phyloP scores from a whole-genome alignment of 2,797 vertebrate species.

The Cyprinella venusta region DNA sequence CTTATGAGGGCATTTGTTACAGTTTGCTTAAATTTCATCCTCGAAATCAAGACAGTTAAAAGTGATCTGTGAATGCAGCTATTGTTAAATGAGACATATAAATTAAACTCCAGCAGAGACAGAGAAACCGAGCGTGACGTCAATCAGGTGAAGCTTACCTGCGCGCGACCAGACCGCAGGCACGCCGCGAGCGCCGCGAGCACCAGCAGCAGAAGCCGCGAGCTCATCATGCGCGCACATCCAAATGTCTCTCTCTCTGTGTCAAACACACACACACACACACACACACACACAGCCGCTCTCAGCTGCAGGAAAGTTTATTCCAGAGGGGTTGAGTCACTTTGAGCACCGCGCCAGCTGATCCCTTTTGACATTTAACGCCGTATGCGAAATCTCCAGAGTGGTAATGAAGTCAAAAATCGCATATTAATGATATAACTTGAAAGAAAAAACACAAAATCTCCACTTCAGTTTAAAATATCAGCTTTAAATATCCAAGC shows the following conservation, averaged over 20 bases:
- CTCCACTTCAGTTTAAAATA: slow-evolving; percentile 1
- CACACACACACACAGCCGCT: neutral
- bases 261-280: slow-evolving; percentile 13
- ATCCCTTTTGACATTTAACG: slow-evolving; percentile 21
- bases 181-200: slow-evolving; percentile 70
- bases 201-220: slow-evolving; percentile 74
- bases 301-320: slow-evolving; percentile 37
- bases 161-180: slow-evolving; percentile 69
- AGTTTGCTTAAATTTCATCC: slow-evolving; percentile 42
- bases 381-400: slow-evolving; percentile 58
- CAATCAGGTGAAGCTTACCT: slow-evolving; percentile 71
- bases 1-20: slow-evolving; percentile 10
- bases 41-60: slow-evolving; percentile 15
- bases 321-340: slow-evolving; percentile 27
- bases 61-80: slow-evolving; percentile 1
- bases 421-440: slow-evolving; percentile 7
- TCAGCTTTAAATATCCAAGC: slow-evolving; percentile 24
- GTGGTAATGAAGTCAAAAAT: slow-evolving; percentile 28
- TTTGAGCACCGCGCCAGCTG: slow-evolving; percentile 16
- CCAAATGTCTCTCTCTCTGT: slow-evolving; percentile 29
- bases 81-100: slow-evolving; percentile 16
- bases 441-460: neutral
- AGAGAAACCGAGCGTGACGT: slow-evolving; percentile 37
- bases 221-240: slow-evolving; percentile 67
- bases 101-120: slow-evolving; percentile 3